Evolutionary conservation across 2,797 vertebrate species (phyloP).

Genomic region (Gallinago solitaria): DNA sequence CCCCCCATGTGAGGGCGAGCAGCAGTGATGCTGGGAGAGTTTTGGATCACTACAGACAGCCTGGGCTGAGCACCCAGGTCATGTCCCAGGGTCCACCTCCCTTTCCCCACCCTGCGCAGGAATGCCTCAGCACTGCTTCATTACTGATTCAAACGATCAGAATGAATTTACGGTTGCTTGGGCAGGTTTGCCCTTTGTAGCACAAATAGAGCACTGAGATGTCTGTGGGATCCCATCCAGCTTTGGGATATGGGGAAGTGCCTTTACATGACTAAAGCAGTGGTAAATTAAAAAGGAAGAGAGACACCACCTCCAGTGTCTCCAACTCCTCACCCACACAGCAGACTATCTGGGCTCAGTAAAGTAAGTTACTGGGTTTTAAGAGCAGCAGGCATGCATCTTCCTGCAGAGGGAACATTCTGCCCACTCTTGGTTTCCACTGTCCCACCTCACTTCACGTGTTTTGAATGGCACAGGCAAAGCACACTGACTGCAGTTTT

Average conservation of each 20-base stretch:
- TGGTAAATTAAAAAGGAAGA: conserved; percentile 1
- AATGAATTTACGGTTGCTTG: neutral
- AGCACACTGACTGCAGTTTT: neutral
- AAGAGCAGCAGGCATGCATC: neutral
- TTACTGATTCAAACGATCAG: neutral
- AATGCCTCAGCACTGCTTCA: neutral
- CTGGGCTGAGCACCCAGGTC: neutral
- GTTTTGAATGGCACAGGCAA: neutral
- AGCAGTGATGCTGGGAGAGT: neutral
- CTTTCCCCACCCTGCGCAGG: neutral
- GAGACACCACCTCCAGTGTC: neutral
- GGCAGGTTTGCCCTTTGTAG: neutral
- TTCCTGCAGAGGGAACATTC: neutral
- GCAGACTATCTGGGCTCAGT: conserved; percentile 31
- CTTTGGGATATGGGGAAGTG: neutral
- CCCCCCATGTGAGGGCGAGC: accelerated
- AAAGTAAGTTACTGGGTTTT: neutral
- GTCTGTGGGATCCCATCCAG: neutral
- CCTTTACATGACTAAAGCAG: neutral
- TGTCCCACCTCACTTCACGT: neutral
- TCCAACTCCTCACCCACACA: conserved; percentile 42
- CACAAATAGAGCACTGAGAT: neutral
- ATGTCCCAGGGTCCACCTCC: neutral
- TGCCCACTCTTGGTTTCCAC: neutral
- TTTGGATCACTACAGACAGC: neutral